Percentiles rank a stretch among this genome's conserved stretches.
Conservation (phyloP, 2,888 invertebrate species). For the Epinotia brunnichana region DNA sequence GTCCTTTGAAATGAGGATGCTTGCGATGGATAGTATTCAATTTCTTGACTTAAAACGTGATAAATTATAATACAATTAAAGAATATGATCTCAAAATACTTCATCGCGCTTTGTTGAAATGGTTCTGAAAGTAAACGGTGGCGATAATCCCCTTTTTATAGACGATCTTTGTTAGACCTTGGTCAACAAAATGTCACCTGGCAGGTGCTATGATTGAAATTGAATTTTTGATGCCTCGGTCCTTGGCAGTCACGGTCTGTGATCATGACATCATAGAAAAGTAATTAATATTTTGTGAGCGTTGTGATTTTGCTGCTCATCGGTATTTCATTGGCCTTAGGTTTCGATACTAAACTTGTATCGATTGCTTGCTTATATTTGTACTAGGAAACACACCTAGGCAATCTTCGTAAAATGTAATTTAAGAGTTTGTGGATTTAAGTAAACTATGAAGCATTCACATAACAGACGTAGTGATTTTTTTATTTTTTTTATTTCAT, state of each 20-base stretch:
- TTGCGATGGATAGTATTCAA: conserved; percentile 70
- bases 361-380: neutral
- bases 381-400: neutral
- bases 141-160: conserved; percentile 61
- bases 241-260: conserved; percentile 57
- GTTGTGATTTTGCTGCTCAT: neutral
- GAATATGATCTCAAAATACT: conserved; percentile 37
- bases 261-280: conserved; percentile 56
- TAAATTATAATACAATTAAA: conserved; percentile 27
- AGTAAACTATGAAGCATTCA: too few species aligned
- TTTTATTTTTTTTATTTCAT: too few species aligned
- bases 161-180: conserved; percentile 59
- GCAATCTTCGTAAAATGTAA: too few species aligned
- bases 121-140: conserved; percentile 31
- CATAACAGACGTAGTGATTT: too few species aligned
- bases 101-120: conserved; percentile 42
- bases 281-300: conserved; percentile 34
- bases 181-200: conserved; percentile 60
- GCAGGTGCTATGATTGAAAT: conserved; percentile 81
- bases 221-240: conserved; percentile 72
- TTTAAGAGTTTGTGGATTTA: too few species aligned
- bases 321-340: neutral
- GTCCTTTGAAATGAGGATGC: conserved; percentile 20
- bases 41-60: conserved; percentile 53
- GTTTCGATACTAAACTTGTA: neutral